Base-by-base conservation (phyloP, 2,888 invertebrate genomes). In the Habroteleia sp. region DNA sequence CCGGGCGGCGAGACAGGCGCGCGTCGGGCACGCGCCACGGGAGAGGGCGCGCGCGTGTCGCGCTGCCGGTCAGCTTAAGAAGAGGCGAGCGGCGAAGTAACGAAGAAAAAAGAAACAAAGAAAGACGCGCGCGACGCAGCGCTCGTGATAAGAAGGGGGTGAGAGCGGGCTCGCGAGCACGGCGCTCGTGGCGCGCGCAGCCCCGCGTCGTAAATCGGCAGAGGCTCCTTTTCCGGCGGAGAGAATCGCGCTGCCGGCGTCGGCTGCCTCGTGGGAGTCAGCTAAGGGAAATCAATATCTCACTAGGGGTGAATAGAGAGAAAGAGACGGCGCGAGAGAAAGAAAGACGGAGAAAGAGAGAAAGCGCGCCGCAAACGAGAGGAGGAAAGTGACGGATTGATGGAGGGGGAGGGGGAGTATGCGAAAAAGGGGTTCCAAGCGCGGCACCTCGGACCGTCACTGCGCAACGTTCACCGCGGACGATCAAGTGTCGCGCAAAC, bases 231-330 rank as follows among this genome's bases (percentile, higher is more conserved):
- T 74, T 63, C 74, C 74, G 81, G 78, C 78, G 79, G 68, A 68
- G 81, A 82, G 78, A 80, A 81, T 81, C 80, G 82, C 80, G 80
- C 79, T 80, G 80, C 80, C 81, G 77, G 74, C 79, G 82, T 79
- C 82, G 80, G 81, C 77, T 77, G 83, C 85, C 87, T 87, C 86
- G 87, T 86, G 86, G 87, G 85, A 86, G 87, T 85, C 84, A 85
- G 87, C 86, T 86, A 87, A 87, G 87, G 87, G 87, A 87, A 87
- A 87, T 87, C 87, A 87, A 87, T 87, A 87, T 87, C 87, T 87
- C 87, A 86, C 87, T 84, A 83, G 86, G 84, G 85, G 85, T 82
- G 82, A 83, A 82, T 83, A 82, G 56, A 71, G 60, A 73, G 77
- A 37, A 50, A 46, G 41, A 27, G 69, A 35, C 33, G 73, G 68